phyloP scores from a whole-genome alignment of 2,888 invertebrate genomes.

The Peribatodes rhomboidaria region DNA sequence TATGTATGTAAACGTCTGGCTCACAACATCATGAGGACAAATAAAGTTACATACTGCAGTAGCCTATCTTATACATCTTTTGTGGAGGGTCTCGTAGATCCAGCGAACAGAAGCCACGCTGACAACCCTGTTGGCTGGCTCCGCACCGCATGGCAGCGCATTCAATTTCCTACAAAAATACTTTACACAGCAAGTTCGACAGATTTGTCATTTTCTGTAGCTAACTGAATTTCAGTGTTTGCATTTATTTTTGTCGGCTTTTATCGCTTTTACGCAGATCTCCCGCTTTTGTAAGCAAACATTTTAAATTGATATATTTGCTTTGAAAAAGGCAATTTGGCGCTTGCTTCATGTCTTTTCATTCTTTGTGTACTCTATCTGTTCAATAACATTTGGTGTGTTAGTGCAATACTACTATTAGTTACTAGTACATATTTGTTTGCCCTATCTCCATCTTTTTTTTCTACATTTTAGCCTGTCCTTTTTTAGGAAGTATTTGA shows the following conservation, averaged over 20 bases:
- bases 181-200: slow-evolving; percentile 38
- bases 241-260: slow-evolving; percentile 28
- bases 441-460: too few relatives aligned
- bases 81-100: too few relatives aligned
- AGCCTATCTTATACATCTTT: too few relatives aligned
- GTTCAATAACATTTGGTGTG: background rate
- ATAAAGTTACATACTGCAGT: too few relatives aligned
- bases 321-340: slow-evolving; percentile 16
- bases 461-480: too few relatives aligned
- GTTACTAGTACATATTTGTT: too few relatives aligned
- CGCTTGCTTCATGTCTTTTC: slow-evolving; percentile 1
- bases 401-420: background rate
- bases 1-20: too few relatives aligned
- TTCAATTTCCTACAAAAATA: slow-evolving; percentile 49
- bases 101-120: background rate
- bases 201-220: slow-evolving; percentile 46
- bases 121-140: slow-evolving; percentile 25
- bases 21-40: too few relatives aligned
- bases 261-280: slow-evolving; percentile 25
- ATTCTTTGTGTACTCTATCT: slow-evolving; percentile 1
- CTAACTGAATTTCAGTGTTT: slow-evolving; percentile 37
- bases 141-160: slow-evolving; percentile 31
- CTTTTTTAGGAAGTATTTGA: too few relatives aligned
- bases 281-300: slow-evolving; percentile 28
- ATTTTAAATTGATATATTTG: slow-evolving; percentile 21